Evolutionary conservation across 2,888 invertebrate genomes (phyloP).

Genomic region (Ecdyonurus torrentis): DNA sequence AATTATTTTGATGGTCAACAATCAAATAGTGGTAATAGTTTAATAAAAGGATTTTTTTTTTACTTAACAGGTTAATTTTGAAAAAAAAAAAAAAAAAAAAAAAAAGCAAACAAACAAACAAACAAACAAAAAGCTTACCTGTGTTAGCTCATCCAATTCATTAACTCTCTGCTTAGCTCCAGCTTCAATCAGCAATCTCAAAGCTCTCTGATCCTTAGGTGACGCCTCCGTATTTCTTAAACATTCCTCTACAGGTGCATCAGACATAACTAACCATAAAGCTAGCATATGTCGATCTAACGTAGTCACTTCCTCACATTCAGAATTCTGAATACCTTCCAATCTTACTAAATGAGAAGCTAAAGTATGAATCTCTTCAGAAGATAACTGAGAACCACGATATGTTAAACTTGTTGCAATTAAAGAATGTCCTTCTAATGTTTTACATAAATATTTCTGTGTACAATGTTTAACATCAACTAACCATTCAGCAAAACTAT

Average conservation of each 20-base stretch:
- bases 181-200: slow-evolving; percentile 56
- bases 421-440: slow-evolving; percentile 75
- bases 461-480: slow-evolving; percentile 97
- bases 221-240: slow-evolving; percentile 18
- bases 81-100: no score
- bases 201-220: slow-evolving; percentile 44
- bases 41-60: no score
- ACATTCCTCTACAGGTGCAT: slow-evolving; percentile 40
- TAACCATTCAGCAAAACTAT: slow-evolving; percentile 89
- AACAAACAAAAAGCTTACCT: no score
- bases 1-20: no score
- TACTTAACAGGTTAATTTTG: no score
- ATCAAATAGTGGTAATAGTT: no score
- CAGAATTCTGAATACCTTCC: neutral
- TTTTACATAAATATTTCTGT: slow-evolving; percentile 77
- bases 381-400: slow-evolving; percentile 29
- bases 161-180: slow-evolving; percentile 39
- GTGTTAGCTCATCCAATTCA: neutral
- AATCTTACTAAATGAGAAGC: slow-evolving; percentile 25
- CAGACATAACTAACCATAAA: slow-evolving; percentile 59
- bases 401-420: slow-evolving; percentile 55
- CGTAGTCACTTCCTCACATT: slow-evolving; percentile 20
- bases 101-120: no score
- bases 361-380: slow-evolving; percentile 27
- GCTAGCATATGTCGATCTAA: slow-evolving; percentile 49